Base-by-base conservation (phyloP, 2,888 invertebrate genomes). In the Fabriciana adippe region DNA sequence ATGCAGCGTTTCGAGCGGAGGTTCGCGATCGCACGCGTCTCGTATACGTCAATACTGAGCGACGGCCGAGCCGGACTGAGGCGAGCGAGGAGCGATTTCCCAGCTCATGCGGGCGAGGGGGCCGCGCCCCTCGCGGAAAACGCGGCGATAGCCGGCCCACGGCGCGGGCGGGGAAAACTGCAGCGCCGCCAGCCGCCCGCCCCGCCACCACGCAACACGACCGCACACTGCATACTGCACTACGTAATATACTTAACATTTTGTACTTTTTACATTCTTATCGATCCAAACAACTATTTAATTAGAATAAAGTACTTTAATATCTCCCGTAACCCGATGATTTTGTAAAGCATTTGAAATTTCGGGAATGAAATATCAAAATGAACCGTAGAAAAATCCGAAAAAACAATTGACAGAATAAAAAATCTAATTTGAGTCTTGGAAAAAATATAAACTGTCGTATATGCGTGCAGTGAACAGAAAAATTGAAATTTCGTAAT, bases 11-110 rank as follows among this genome's bases (percentile, higher is more conserved):
- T 74, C 74, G 77, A 74, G 72, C 74, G 72, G 74, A 82, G 78
- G 81, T 83, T 85, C 85, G 83, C 85, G 86, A 81, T 84, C 77
- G 78, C 82, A 84, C 84, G 81, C 84, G 79, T 77, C 79, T 83
- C 76, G 78, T 77, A 84, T 80, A 83, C 90, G 91, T 89, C 90
- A 85, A 85, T 80, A 79, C 89, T 81, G 79, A 85, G 85, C 90
- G 89, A 86, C 89, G 90, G 86, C 87, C 81, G 88, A 87, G 86
- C 82, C 88, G 85, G 85, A 92, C 92, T 92, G 92, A 92, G 88
- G 79, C 83, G 87, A 80, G 84, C 87, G 86, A 85, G 85, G 85
- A 89, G 70, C 76, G 75, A 89, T 92, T 91, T 91, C 91, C 91
- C 87, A 86, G 87, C 84, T 81, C 80, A 80, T 80, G 83, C 78